Percentiles rank a stretch among this genome's conserved stretches.
Conservation (phyloP, 2,888 invertebrate species). For the Nemotelus nigrinus region DNA sequence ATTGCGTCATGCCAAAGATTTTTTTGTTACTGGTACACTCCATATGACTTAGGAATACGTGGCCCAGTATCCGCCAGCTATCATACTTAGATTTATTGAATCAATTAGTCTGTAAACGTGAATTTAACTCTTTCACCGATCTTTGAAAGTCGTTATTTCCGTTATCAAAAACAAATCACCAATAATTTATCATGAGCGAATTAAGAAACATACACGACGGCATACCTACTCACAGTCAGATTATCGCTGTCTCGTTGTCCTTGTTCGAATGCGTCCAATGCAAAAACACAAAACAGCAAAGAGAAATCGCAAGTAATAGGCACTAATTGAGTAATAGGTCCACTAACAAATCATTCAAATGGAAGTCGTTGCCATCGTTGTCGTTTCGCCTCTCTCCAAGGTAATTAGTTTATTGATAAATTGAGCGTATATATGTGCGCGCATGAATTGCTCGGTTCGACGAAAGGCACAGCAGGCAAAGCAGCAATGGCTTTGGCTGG, state of each 20-base stretch:
- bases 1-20: constrained; percentile 18
- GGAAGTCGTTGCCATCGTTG: not conserved
- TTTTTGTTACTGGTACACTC: not conserved
- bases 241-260: not conserved
- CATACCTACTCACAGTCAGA: not conserved
- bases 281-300: constrained; percentile 12
- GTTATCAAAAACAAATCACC: too few species aligned
- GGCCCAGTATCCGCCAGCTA: too few species aligned
- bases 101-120: too few species aligned
- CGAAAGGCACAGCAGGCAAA: not conserved
- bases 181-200: too few species aligned
- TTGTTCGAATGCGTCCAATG: not conserved
- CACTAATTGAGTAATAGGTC: constrained; percentile 48
- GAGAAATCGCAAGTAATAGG: constrained; percentile 42
- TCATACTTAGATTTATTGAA: too few species aligned
- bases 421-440: constrained; percentile 37
- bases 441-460: constrained; percentile 27
- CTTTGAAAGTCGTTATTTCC: too few species aligned
- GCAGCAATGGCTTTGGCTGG: constrained; percentile 12
- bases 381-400: constrained; percentile 34
- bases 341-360: constrained; percentile 46
- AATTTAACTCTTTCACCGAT: too few species aligned
- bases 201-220: too few species aligned
- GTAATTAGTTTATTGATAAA: constrained; percentile 46
- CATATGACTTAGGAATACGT: too few species aligned